Evolutionary conservation across 2,888 invertebrate species (phyloP), one percentile per base, ranked within the genome.

Genomic region (Leptopilina myrica): DNA sequence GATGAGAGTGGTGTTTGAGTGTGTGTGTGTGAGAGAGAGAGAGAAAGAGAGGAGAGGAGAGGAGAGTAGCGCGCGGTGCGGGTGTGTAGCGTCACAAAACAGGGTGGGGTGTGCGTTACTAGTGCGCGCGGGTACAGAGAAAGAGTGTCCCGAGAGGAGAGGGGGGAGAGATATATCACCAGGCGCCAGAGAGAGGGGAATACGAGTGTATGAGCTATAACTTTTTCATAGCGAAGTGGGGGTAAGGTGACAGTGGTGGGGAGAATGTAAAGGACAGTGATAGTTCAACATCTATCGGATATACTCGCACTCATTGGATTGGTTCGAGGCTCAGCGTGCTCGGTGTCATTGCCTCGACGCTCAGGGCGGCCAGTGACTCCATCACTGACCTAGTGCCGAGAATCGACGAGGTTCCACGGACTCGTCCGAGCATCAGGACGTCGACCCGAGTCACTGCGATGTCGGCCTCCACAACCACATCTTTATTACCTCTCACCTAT

Each of bases 371-470:
- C 91, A 91, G 91, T 91, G 91, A 91, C 91, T 91, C 91, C 90
- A 91, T 91, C 91, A 91, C 91, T 91, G 91, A 91, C 91, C 91
- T 91, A 91, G 90, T 91, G 91, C 91, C 91, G 91, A 91, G 85
- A 75, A 49, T 33, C 46, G n/a, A 83, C 91, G 91, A 91, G 86
- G 80, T 8, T 9, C 62, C 76, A 43, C 90, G 89, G 84, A 80
- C 81, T 76, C 76, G n/a, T 2, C 81, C 91, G 91, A 91, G 81
- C 76, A 76, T 40, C 81, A 82, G 90, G 87, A 84, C 90, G 87
- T 88, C 87, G 90, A 90, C 89, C 89, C 86, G 87, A 84, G 79
- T 78, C 84, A 80, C 80, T 75, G 69, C 85, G 82, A 81, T 84
- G 87, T 85, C 87, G 88, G 86, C 89, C 90, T 89, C 88, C 88